Evolutionary conservation across 2,797 vertebrate species (phyloP), one percentile per base, ranked within the genome.

Genomic region (Falco concolor): DNA sequence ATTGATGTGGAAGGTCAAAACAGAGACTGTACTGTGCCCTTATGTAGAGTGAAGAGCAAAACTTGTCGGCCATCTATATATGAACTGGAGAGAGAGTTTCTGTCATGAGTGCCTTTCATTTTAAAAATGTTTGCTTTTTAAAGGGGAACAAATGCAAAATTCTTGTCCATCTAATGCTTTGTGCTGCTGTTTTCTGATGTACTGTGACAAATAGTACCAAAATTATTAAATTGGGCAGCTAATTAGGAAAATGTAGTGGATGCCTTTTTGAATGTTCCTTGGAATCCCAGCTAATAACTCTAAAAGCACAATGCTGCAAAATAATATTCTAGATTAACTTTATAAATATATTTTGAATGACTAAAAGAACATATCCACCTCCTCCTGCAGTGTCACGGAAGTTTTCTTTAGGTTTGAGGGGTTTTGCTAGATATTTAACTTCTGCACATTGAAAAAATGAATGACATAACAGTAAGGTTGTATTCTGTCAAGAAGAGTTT

Each of bases 71-170:
- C 98, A 5, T 98, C 98, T 12, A 97, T 98, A 90, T 98, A 98
- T 23, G 98, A 99, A 97, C 98, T 99, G 97, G 99, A 99, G 95
- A 99, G 98, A 86, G 98, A 98, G 88, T 99, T 99, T 97, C 98
- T 99, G 95, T 99, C 98, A 2, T 99, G 93, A 98, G 92, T 96
- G 96, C 97, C 97, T 97, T 97, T 69, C 11, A 9, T 91, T 86
- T 68, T 84, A 54, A 45, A 88, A 77, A 82, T 36, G 6, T 87
- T 89, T 86, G 56, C 67, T 70, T 75, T 93, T 84, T 79, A 84
- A 91, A 94, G 87, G 69, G 84, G 93, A 96, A 90, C 78, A 95
- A 93, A 87, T 67, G 53, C 8, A 78, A 92, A 67, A 49, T 63
- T 79, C 28, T 30, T 93, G 49, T 92, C 92, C 16, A 38, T 81